Evolutionary conservation across 2,888 invertebrate genomes (phyloP), one percentile per base, ranked within the genome.

Genomic region (Acrobasis repandana): DNA sequence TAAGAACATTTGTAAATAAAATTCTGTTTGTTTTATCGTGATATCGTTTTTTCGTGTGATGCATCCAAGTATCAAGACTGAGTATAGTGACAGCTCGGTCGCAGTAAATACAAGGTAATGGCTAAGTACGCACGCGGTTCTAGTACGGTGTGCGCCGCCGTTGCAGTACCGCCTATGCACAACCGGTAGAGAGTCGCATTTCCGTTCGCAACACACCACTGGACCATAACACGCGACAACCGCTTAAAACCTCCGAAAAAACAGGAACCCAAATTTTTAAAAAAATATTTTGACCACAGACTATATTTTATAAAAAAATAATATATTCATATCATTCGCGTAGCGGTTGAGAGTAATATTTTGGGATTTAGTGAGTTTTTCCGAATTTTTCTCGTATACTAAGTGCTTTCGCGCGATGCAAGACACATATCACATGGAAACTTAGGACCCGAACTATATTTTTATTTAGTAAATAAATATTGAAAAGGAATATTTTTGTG

Each of bases 111-210:
- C 91, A 90, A 91, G 92, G 92, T 91, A 92, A 92, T 92, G 91
- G 91, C 86, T 90, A 91, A 92, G 92, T 92, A 91, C 91, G 92
- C 90, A 88, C 92, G 91, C 90, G 82, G 86, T 83, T 28, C 87
- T 90, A 92, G 92, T 92, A 91, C 88, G 88, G 88, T 82, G 86
- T 86, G 92, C 88, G 87, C 86, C 88, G 89, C 83, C 88, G 83
- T 88, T 92, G 92, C 93, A 91, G 90, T 91, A 85, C 89, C 90
- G 90, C 86, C 88, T 90, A 92, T 93, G 93, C 93, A 93, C 93
- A 90, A 86, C 77, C 86, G 82, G 80, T 79, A 85, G 89, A 85
- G 85, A 86, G 90, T 87, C 91, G 88, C 90, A 88, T 90, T 84
- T 85, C 87, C 88, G 86, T 78, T 86, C 83, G 78, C 83, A 82